These are phyloP conservation scores for Conomelus anceps DNA, from an alignment of 2,888 invertebrate genomes.

Conservation along the genomic window DNA sequence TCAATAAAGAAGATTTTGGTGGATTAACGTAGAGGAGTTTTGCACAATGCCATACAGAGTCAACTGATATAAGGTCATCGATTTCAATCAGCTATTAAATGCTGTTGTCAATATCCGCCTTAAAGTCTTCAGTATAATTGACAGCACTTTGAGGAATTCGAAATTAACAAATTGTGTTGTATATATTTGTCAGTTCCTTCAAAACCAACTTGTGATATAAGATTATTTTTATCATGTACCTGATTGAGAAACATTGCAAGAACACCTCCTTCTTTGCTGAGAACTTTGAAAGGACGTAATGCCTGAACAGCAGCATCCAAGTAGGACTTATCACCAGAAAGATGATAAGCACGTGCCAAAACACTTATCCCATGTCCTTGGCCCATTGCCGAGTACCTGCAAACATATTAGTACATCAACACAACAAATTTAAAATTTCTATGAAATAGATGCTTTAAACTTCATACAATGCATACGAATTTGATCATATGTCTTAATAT, in stretches of 20 bases:
- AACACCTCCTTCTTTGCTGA: slow-evolving; percentile 72
- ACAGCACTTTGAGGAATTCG: too few relatives aligned
- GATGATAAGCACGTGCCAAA: slow-evolving; percentile 84
- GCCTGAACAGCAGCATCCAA: slow-evolving; percentile 76
- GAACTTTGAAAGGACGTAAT: slow-evolving; percentile 67
- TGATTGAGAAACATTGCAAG: slow-evolving; percentile 68
- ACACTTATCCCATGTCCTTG: slow-evolving; percentile 96
- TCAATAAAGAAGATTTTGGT: background rate
- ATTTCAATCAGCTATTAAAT: too few relatives aligned
- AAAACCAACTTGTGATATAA: too few relatives aligned
- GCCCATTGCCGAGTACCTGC: slow-evolving; percentile 92
- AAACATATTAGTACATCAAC: background rate
- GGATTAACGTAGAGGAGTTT: too few relatives aligned
- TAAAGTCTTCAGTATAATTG: too few relatives aligned
- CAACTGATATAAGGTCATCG: too few relatives aligned
- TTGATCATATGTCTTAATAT: background rate
- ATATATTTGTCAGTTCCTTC: too few relatives aligned
- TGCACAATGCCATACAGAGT: too few relatives aligned
- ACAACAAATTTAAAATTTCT: background rate
- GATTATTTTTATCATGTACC: background rate
- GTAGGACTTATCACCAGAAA: slow-evolving; percentile 66
- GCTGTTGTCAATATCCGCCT: too few relatives aligned
- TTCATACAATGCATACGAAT: background rate
- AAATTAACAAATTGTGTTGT: too few relatives aligned
- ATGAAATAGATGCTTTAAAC: background rate